phyloP scores from a whole-genome alignment of 2,797 vertebrate species.

The Danio kyathit region DNA sequence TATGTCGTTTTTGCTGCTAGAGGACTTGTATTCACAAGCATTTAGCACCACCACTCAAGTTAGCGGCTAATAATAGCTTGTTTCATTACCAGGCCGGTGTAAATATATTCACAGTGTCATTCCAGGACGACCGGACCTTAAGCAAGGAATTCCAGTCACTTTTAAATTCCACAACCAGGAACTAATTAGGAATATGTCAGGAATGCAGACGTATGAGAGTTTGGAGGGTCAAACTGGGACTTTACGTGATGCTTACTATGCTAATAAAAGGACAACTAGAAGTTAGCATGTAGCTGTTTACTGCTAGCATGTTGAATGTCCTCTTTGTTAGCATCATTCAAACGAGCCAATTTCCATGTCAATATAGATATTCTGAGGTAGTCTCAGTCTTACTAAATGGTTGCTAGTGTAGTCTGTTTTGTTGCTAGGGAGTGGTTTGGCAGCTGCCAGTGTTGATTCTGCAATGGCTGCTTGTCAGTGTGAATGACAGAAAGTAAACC shows the following conservation, averaged over 20 bases:
- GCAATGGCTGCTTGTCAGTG: no score
- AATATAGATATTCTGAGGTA: no score
- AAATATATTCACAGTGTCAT: constrained; percentile 49
- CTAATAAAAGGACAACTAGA: neutral
- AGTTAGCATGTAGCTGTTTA: no score
- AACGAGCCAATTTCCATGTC: no score
- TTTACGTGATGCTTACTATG: neutral
- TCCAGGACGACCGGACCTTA: constrained; percentile 39
- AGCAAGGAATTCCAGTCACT: constrained; percentile 40
- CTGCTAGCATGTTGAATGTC: no score
- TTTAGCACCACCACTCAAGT: constrained; percentile 60
- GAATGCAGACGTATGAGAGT: neutral
- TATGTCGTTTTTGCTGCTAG: no score
- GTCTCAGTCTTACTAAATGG: no score
- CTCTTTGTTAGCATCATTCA: no score
- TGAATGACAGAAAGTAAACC: no score
- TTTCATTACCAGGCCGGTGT: constrained; percentile 56
- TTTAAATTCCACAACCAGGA: constrained; percentile 56
- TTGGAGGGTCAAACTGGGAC: neutral
- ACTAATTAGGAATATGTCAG: constrained; percentile 55
- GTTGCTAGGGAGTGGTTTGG: no score
- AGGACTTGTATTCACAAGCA: constrained; percentile 14
- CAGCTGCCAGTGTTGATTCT: no score
- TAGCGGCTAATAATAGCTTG: constrained; percentile 73
- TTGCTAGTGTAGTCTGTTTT: no score